Conservation (phyloP, 2,888 invertebrate species). For the Mythimna vitellina region DNA sequence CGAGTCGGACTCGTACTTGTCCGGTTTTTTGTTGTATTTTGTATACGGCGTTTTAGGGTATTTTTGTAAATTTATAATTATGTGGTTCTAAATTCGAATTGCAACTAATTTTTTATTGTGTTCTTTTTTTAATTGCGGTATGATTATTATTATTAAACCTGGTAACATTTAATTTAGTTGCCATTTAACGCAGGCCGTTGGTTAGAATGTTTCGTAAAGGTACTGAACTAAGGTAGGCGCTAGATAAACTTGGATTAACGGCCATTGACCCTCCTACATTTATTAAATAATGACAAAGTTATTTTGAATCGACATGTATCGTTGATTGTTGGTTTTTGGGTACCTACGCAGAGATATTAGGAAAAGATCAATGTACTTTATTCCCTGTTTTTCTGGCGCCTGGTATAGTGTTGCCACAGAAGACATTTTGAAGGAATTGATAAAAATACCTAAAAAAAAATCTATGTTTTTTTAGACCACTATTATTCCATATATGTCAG, state of each 20-base stretch:
- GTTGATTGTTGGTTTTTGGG: no score
- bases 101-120: neutral
- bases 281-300: no score
- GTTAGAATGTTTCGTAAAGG: constrained; percentile 26
- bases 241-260: no score
- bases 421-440: constrained; percentile 16
- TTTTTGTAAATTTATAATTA: constrained; percentile 16
- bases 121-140: neutral
- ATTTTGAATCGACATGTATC: no score
- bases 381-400: no score
- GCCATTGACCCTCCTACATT: no score
- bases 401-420: constrained; percentile 10
- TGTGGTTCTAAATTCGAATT: constrained; percentile 5
- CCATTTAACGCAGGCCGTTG: constrained; percentile 7
- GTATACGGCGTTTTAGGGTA: neutral
- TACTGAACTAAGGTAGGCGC: constrained; percentile 9
- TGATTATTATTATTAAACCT: neutral
- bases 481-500: constrained; percentile 51
- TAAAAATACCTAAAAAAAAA: constrained; percentile 13
- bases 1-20: no score
- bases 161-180: constrained; percentile 32
- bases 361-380: no score
- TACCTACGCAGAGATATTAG: no score
- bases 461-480: constrained; percentile 32
- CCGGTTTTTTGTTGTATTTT: no score